phyloP scores from a whole-genome alignment of 2,888 invertebrate species.

The Pyralis farinalis region DNA sequence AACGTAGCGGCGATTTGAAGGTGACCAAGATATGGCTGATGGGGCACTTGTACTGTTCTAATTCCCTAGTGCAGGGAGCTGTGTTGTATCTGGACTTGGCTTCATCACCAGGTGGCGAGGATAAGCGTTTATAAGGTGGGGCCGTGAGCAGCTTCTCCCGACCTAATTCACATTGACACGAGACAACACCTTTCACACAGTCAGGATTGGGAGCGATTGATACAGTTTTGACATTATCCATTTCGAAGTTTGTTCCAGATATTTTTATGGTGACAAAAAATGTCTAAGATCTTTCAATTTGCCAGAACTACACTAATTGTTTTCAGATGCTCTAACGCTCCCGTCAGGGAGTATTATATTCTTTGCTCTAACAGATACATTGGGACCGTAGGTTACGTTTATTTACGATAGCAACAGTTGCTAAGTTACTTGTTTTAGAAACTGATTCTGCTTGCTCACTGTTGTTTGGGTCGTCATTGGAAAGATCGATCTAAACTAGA shows the following conservation, averaged over 20 bases:
- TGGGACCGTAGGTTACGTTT: constrained; percentile 7
- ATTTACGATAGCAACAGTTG: constrained; percentile 43
- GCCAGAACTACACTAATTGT: not conserved
- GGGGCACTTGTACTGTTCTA: constrained; percentile 58
- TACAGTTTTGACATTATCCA: constrained; percentile 37
- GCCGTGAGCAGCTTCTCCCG: constrained; percentile 69
- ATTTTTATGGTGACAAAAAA: not conserved
- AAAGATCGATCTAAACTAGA: too few relatives aligned
- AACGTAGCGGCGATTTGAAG: constrained; percentile 61
- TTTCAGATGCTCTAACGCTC: too few relatives aligned
- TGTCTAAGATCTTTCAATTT: too few relatives aligned
- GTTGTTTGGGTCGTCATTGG: too few relatives aligned
- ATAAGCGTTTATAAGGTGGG: constrained; percentile 52
- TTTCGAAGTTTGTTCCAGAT: constrained; percentile 14
- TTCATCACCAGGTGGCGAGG: constrained; percentile 37
- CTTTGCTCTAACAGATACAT: too few relatives aligned
- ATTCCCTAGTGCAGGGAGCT: constrained; percentile 57
- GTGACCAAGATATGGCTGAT: constrained; percentile 62
- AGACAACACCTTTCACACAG: constrained; percentile 40
- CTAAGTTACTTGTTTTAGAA: constrained; percentile 30
- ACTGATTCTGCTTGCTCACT: too few relatives aligned
- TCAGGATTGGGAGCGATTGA: constrained; percentile 46
- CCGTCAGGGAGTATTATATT: too few relatives aligned
- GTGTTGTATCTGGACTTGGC: constrained; percentile 48
- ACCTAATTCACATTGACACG: constrained; percentile 69